Evolutionary conservation across 2,113 vertebrate species (phyloP), one percentile per base, ranked within the genome.

Genomic region (Morone saxatilis): DNA sequence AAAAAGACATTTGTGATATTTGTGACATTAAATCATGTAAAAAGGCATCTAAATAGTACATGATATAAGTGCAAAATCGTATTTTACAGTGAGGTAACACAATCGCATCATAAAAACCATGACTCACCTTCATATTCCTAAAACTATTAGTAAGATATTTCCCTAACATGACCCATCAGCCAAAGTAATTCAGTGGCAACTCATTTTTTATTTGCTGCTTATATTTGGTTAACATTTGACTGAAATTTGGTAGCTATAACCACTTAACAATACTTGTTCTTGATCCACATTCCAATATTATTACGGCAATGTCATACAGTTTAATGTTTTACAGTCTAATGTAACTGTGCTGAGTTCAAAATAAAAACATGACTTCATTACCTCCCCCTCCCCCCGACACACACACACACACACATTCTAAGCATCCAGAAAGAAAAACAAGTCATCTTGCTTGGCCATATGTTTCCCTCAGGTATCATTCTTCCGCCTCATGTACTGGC

Each of bases 1-100:
- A 90, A 73, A 90, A 92, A 89, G 57, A 88, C 67, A 80, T 81
- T 85, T 75, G 77, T 87, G 81, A 84, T 47, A 66, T 83, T 78
- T 47, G 74, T 90, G 86, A 88, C 79, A 62, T 82, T 84, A 84
- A 91, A 86, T 86, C 38, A 92, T 76, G 87, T 88, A 89, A 84
- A 94, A 94, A 93, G 88, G 89, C 92, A 90, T 92, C 87, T 89
- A 88, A 91, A 88, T 88, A 90, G 80, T 68, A 92, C 91, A 93
- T 90, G 93, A 92, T 91, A 89, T 84, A 93, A 94, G 95, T 95
- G 94, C 94, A 95, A 94, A 92, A 86, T 92, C 7, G 86, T 92
- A 92, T 88, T 88, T 89, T 90, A 95, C 89, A 94, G 89, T 95
- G 93, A 95, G 94, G 93, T 94, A 94, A 96, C 89, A 89, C 84